Evolutionary conservation across 2,888 invertebrate species (phyloP).

Genomic region (Perithous albicinctus): DNA sequence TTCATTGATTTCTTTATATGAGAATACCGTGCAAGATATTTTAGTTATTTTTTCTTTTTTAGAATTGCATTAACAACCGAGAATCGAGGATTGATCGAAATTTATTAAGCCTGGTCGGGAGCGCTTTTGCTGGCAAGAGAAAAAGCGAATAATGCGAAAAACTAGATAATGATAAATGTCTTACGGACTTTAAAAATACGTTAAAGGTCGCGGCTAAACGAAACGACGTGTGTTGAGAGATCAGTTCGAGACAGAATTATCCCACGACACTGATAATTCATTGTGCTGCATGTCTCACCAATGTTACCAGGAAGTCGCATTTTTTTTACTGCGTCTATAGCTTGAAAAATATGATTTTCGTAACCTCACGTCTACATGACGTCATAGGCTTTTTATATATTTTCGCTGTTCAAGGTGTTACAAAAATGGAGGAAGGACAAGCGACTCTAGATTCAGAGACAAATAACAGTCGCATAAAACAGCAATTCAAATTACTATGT

Average conservation of each 20-base stretch:
- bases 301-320: too few species aligned
- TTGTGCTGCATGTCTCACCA: too few species aligned
- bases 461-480: not conserved
- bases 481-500: not conserved
- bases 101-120: slow-evolving; percentile 19
- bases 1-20: slow-evolving; percentile 2
- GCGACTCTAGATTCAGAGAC: not conserved
- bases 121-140: not conserved
- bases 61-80: slow-evolving; percentile 15
- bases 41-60: slow-evolving; percentile 11
- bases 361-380: too few species aligned
- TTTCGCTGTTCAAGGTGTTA: not conserved
- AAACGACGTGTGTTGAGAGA: too few species aligned
- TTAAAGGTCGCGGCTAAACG: too few species aligned
- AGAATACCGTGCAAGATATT: not conserved
- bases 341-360: too few species aligned
- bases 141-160: not conserved
- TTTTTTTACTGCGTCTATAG: too few species aligned
- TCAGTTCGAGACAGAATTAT: too few species aligned
- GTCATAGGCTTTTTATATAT: not conserved
- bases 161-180: slow-evolving; percentile 25
- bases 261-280: too few species aligned
- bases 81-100: slow-evolving; percentile 37
- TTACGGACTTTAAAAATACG: slow-evolving; percentile 41
- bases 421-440: not conserved